A percentile compares a stretch with the other conserved stretches of the same genome.
phyloP scores from a whole-genome alignment of 2,797 vertebrate genomes.

The Lutjanus argentimaculatus region DNA sequence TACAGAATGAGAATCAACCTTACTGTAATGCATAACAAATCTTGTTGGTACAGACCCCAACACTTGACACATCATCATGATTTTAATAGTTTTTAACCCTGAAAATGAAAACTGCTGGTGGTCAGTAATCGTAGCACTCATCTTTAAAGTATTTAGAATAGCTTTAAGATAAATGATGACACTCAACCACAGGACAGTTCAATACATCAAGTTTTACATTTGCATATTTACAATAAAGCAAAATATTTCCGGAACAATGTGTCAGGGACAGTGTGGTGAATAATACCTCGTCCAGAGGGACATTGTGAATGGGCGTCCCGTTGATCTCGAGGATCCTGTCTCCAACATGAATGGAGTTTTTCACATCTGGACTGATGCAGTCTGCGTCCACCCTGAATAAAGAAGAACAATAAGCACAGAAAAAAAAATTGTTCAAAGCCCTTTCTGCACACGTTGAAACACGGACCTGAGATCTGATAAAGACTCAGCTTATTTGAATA shows the following conservation, averaged over 20 bases:
- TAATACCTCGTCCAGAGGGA: slow-evolving; percentile 95
- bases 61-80: too few relatives aligned
- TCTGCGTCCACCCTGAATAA: slow-evolving; percentile 90
- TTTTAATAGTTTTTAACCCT: too few relatives aligned
- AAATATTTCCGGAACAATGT: slow-evolving; percentile 9
- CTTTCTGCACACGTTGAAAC: slow-evolving; percentile 12
- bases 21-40: too few relatives aligned
- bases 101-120: too few relatives aligned
- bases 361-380: slow-evolving; percentile 97
- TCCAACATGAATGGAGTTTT: slow-evolving; percentile 96
- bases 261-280: background rate
- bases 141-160: background rate
- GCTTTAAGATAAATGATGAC: background rate
- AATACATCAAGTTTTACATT: background rate
- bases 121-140: too few relatives aligned
- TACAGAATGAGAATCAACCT: background rate
- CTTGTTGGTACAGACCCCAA: too few relatives aligned
- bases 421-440: background rate
- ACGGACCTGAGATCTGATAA: slow-evolving; percentile 21
- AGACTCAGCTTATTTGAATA: slow-evolving; percentile 45
- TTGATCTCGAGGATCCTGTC: slow-evolving; percentile 98
- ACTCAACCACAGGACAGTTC: background rate
- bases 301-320: slow-evolving; percentile 94
- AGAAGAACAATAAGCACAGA: slow-evolving; percentile 23
- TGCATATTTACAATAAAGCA: background rate